A percentile compares a stretch with the other conserved stretches of the same genome.
phyloP scores from a whole-genome alignment of 2,888 invertebrate species.

The Arctia plantaginis region DNA sequence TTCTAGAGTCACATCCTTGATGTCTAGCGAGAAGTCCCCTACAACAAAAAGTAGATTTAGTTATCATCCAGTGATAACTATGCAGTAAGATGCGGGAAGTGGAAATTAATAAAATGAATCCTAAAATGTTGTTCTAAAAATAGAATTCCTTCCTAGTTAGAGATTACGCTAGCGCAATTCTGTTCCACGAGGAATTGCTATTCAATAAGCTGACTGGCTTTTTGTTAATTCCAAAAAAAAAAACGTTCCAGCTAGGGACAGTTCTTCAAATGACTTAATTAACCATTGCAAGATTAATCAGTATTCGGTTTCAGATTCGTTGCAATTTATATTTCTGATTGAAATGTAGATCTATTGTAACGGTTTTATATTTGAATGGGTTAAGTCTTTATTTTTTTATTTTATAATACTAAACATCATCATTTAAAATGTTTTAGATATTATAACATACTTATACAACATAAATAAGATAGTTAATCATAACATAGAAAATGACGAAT shows the following conservation, averaged over 20 bases:
- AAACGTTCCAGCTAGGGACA: constrained; percentile 29
- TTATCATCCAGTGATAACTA: not conserved
- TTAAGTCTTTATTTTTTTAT: not conserved
- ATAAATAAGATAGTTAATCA: not conserved
- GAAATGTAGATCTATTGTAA: not conserved
- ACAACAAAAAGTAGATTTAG: constrained; percentile 64
- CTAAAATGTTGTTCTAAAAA: not conserved
- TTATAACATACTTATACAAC: not conserved
- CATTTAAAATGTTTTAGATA: not conserved
- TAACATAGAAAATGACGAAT: not conserved
- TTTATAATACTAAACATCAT: not conserved
- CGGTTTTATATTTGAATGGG: not conserved
- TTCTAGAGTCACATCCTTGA: constrained; percentile 94
- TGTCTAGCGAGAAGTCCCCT: constrained; percentile 97
- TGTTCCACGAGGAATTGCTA: constrained; percentile 34
- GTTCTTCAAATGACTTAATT: constrained; percentile 36
- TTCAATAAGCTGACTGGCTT: constrained; percentile 49
- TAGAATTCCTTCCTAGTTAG: constrained; percentile 22
- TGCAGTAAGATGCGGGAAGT: not conserved
- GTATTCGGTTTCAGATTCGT: constrained; percentile 13
- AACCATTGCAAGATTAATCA: constrained; percentile 25
- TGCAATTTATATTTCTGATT: constrained; percentile 10
- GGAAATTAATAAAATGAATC: not conserved
- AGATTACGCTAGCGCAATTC: constrained; percentile 23
- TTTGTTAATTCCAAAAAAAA: constrained; percentile 38